phyloP scores from a whole-genome alignment of 2,113 vertebrate genomes.

The Gnathonemus longibarbis region DNA sequence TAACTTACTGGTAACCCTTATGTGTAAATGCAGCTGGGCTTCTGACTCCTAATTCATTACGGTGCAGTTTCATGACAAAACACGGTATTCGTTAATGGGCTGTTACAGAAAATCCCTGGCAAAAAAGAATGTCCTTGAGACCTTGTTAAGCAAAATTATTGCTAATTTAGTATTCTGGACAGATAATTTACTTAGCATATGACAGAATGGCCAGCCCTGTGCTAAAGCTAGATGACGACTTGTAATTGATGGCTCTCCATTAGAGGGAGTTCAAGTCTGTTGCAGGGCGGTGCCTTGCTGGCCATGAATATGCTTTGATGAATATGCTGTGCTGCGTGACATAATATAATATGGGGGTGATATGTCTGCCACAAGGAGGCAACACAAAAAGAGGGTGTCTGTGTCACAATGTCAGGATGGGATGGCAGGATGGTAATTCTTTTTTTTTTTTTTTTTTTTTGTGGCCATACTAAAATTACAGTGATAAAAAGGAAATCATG shows the following conservation, averaged over 20 bases:
- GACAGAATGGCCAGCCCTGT: not conserved
- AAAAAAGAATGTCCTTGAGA: not conserved
- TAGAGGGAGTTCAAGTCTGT: not conserved
- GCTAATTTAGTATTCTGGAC: not conserved
- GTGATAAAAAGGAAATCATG: not conserved
- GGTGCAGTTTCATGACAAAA: not conserved
- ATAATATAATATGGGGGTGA: not conserved
- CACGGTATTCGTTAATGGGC: not conserved
- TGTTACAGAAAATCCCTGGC: not conserved
- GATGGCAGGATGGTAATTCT: not conserved
- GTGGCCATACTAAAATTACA: not conserved
- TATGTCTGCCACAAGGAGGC: not conserved
- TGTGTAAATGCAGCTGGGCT: not conserved
- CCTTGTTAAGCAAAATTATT: not conserved
- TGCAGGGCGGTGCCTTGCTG: not conserved
- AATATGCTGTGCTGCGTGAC: not conserved
- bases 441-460: not conserved
- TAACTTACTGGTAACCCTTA: not conserved
- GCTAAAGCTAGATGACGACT: not conserved
- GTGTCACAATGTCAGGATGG: not conserved
- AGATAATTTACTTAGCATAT: not conserved
- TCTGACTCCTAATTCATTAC: not conserved
- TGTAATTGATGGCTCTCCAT: not conserved
- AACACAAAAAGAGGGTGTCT: not conserved
- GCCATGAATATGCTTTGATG: not conserved